phyloP scores from a whole-genome alignment of 2,113 vertebrate genomes.

The Poecilia latipinna region DNA sequence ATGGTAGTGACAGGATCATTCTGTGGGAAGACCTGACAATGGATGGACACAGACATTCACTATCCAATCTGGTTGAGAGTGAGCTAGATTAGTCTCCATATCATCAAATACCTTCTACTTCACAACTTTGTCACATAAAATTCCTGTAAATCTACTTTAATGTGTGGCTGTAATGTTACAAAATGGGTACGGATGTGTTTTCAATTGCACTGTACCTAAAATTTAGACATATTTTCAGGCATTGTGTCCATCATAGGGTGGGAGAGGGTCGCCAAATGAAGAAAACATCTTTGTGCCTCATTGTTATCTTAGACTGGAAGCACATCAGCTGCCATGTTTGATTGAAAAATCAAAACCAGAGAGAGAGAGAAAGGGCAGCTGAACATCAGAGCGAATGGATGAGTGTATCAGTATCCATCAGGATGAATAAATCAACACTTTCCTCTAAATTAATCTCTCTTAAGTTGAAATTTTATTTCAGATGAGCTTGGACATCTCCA shows the following conservation, averaged over 20 bases:
- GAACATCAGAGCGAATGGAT: slow-evolving; percentile 60
- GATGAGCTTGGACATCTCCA: slow-evolving; percentile 77
- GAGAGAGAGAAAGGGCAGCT: slow-evolving; percentile 43
- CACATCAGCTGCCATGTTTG: slow-evolving; percentile 5
- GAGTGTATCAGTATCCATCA: slow-evolving; percentile 58
- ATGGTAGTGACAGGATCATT: background rate
- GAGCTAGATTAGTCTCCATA: background rate
- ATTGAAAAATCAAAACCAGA: slow-evolving; percentile 55
- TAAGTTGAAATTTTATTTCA: slow-evolving; percentile 68
- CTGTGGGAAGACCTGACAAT: background rate
- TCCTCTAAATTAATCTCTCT: slow-evolving; percentile 79
- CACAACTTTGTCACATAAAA: background rate
- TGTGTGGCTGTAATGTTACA: background rate
- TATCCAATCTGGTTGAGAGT: background rate
- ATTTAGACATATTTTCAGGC: background rate
- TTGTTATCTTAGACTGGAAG: slow-evolving; percentile 3
- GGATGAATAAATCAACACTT: slow-evolving; percentile 77
- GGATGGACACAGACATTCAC: background rate
- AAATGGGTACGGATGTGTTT: background rate
- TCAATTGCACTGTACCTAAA: background rate
- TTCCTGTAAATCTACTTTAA: background rate
- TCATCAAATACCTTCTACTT: background rate
- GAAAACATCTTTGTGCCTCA: slow-evolving; percentile 8
- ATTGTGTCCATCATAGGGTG: background rate
- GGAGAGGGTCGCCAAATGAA: background rate